Evolutionary conservation across 2,797 vertebrate genomes (phyloP).

Genomic region (Argyrosomus regius): DNA sequence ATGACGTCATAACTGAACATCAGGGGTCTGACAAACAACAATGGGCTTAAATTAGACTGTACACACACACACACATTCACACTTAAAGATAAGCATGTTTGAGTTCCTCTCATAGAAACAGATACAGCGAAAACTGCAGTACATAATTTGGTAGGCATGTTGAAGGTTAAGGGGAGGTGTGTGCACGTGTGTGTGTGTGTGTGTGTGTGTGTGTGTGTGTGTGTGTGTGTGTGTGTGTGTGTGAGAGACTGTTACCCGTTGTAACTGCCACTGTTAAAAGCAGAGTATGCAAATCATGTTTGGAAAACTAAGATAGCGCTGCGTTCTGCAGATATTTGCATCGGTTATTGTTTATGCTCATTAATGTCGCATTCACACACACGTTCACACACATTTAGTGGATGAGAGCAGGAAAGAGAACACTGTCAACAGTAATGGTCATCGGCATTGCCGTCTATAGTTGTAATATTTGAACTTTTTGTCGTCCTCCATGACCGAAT

Average conservation of each 20-base stretch:
- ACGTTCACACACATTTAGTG: no score
- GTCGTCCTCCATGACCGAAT: no score
- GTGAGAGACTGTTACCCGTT: slow-evolving; percentile 46
- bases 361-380: neutral
- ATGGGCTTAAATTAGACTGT: slow-evolving; percentile 22
- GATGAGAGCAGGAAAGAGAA: no score
- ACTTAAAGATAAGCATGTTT: slow-evolving; percentile 42
- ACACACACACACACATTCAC: slow-evolving; percentile 14
- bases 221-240: slow-evolving; percentile 2
- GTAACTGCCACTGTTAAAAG: slow-evolving; percentile 48
- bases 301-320: neutral
- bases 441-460: no score
- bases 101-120: slow-evolving; percentile 52
- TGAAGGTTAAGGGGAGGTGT: no score
- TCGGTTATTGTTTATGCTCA: neutral
- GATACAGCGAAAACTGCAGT: slow-evolving; percentile 22
- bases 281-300: slow-evolving; percentile 54
- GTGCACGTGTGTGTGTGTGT: neutral
- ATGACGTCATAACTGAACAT: slow-evolving; percentile 60
- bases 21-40: slow-evolving; percentile 24
- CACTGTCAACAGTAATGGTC: no score
- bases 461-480: no score
- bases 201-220: neutral
- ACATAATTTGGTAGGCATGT: slow-evolving; percentile 20
- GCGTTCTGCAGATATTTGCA: slow-evolving; percentile 26